A percentile compares a stretch with the other conserved stretches of the same genome.
phyloP scores from a whole-genome alignment of 1,140 invertebrate genomes.

The Platyura marginata region DNA sequence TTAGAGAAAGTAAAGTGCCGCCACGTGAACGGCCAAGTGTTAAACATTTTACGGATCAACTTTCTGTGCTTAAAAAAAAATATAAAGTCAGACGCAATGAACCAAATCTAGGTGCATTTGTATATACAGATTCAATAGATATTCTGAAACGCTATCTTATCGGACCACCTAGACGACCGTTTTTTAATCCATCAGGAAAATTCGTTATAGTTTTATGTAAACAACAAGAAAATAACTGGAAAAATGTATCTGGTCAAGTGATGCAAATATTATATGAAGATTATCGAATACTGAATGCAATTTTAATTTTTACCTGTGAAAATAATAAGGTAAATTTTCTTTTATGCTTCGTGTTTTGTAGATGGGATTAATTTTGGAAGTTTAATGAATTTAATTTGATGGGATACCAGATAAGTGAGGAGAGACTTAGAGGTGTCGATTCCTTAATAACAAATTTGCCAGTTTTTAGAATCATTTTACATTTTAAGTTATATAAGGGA shows the following conservation, averaged over 20 bases:
- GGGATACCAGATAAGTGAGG: background rate
- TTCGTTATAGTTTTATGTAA: background rate
- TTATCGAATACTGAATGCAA: constrained; percentile 2
- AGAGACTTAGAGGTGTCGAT: background rate
- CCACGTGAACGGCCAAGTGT: background rate
- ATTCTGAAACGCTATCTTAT: background rate
- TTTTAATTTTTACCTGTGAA: background rate
- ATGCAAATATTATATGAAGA: constrained; percentile 1
- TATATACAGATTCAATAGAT: background rate
- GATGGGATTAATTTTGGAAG: background rate
- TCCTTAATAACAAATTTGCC: background rate
- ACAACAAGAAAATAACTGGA: background rate
- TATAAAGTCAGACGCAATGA: background rate
- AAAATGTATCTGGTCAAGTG: background rate
- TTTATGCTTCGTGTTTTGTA: background rate
- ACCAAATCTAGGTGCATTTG: background rate
- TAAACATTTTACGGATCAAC: background rate
- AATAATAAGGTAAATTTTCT: background rate
- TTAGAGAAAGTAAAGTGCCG: background rate
- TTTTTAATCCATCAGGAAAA: background rate
- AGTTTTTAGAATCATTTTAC: too few relatives aligned
- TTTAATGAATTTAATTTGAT: background rate
- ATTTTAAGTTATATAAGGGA: too few relatives aligned
- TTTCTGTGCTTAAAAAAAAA: background rate
- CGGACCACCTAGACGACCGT: background rate